Evolutionary conservation across 1,140 invertebrate genomes (phyloP).

Genomic region (Drosophila sp.): DNA sequence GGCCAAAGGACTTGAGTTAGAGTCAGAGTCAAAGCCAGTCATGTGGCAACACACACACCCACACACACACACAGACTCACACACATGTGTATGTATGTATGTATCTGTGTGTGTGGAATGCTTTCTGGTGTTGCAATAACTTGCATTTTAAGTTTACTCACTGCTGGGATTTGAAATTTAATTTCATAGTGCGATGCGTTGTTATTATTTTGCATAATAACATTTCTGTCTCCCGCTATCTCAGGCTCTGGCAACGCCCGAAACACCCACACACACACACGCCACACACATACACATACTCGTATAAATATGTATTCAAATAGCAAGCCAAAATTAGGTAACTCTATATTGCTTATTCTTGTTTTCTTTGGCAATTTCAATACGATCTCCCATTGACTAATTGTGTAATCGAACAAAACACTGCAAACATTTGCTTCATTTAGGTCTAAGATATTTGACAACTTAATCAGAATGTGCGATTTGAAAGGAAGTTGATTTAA

Average conservation of each 20-base stretch:
- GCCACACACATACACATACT: background rate
- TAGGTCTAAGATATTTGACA: no score
- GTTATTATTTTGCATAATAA: slow-evolving; percentile 82
- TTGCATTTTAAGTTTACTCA: slow-evolving; percentile 80
- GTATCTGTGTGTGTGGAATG: slow-evolving; percentile 6
- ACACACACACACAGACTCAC: slow-evolving; percentile 16
- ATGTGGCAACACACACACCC: slow-evolving; percentile 64
- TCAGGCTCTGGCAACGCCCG: background rate
- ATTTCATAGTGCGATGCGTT: slow-evolving; percentile 81
- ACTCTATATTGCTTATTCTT: background rate
- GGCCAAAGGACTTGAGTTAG: slow-evolving; percentile 29
- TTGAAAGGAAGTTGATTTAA: no score
- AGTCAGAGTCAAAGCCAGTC: slow-evolving; percentile 65
- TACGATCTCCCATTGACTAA: slow-evolving; percentile 26
- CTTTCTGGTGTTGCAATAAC: slow-evolving; percentile 62
- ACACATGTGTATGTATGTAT: background rate
- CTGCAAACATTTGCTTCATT: no score
- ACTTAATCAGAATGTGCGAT: no score
- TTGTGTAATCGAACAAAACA: slow-evolving; percentile 46
- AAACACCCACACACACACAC: background rate
- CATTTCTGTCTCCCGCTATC: slow-evolving; percentile 57
- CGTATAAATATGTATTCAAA: background rate
- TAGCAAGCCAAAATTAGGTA: slow-evolving; percentile 2
- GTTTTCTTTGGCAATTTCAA: no score
- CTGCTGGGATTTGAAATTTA: slow-evolving; percentile 80